A percentile compares a stretch with the other conserved stretches of the same genome.
These are phyloP conservation scores for Rutpela maculata DNA, from an alignment of 2,888 invertebrate genomes.

Conservation along the genomic window DNA sequence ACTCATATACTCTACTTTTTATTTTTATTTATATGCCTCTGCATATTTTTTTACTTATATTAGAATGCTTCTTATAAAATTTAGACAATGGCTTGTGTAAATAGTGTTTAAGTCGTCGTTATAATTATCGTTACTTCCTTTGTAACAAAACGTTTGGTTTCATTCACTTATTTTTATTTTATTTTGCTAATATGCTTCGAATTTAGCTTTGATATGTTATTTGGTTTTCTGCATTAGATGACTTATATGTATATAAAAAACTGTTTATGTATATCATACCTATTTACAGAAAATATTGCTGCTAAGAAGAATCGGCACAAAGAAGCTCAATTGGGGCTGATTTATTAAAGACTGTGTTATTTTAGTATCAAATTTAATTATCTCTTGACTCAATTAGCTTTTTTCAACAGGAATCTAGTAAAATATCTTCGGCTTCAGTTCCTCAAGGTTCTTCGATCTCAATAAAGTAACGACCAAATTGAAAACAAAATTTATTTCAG, in stretches of 20 bases:
- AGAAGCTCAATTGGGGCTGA: background rate
- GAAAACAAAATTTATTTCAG: slow-evolving; percentile 37
- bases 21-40: slow-evolving; percentile 44
- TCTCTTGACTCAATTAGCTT: background rate
- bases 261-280: background rate
- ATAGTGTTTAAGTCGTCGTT: too few species aligned
- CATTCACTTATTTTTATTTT: slow-evolving; percentile 15
- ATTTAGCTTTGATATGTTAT: slow-evolving; percentile 42
- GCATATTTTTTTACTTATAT: slow-evolving; percentile 36
- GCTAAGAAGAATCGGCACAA: background rate
- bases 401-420: slow-evolving; percentile 5
- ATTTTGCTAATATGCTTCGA: slow-evolving; percentile 39
- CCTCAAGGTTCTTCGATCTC: background rate
- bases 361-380: background rate
- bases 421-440: slow-evolving; percentile 12
- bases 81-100: too few species aligned
- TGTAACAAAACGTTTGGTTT: slow-evolving; percentile 21
- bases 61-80: background rate
- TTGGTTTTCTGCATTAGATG: slow-evolving; percentile 23
- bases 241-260: slow-evolving; percentile 14
- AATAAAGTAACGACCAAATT: slow-evolving; percentile 15
- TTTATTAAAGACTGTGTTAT: background rate
- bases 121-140: background rate
- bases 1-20: slow-evolving; percentile 41
- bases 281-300: background rate